Percentiles rank a stretch among this genome's conserved stretches.
Evolutionary conservation across 2,888 invertebrate species (phyloP).

Genomic region (Himalopsyche japonica): DNA sequence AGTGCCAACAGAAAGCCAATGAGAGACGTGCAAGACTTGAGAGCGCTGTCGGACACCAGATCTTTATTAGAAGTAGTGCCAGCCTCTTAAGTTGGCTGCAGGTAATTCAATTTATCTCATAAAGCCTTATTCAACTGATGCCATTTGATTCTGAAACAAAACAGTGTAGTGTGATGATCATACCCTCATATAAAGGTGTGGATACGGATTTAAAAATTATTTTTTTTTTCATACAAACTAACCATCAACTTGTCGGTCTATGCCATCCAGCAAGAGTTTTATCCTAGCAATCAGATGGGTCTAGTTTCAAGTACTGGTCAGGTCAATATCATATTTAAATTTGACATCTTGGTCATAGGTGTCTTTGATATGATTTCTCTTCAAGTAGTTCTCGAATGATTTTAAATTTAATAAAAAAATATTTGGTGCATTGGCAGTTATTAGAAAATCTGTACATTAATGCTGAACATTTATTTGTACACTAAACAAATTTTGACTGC

Average conservation of each 20-base stretch:
- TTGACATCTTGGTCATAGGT: background rate
- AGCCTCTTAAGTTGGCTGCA: constrained; percentile 82
- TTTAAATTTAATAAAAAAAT: no score
- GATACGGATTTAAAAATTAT: background rate
- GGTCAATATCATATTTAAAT: background rate
- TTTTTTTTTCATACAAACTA: background rate
- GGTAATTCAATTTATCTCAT: constrained; percentile 44
- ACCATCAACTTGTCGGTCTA: background rate
- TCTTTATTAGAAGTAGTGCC: constrained; percentile 84
- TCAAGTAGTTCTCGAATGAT: no score
- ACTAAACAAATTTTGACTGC: no score
- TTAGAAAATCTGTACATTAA: no score
- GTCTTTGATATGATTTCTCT: background rate
- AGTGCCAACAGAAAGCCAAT: constrained; percentile 82
- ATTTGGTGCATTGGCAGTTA: no score
- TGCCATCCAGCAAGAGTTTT: no score
- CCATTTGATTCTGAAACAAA: no score
- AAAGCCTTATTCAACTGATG: background rate
- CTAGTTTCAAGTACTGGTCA: no score
- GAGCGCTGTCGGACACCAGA: constrained; percentile 93
- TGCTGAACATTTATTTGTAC: no score
- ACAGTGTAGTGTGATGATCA: no score
- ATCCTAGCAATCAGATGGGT: no score
- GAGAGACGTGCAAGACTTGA: constrained; percentile 84
- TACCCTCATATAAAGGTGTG: no score